phyloP scores from a whole-genome alignment of 1,140 invertebrate species.

The Papilio helenus region DNA sequence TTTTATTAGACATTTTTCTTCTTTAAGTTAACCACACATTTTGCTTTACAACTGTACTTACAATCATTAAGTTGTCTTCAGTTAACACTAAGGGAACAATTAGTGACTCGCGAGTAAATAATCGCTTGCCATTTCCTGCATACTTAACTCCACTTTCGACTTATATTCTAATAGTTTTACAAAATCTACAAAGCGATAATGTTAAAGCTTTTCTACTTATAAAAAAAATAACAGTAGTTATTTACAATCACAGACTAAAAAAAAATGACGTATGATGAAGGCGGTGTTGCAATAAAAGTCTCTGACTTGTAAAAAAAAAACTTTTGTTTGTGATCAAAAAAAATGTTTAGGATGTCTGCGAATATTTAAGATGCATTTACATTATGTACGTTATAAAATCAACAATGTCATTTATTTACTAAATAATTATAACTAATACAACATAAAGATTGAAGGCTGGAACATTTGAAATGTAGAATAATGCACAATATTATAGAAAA shows the following conservation, averaged over 20 bases:
- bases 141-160: not conserved
- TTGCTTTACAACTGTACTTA: too few relatives aligned
- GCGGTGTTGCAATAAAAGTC: not conserved
- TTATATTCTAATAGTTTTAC: constrained; percentile 12
- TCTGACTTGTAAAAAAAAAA: not conserved
- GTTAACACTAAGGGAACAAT: not conserved
- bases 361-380: not conserved
- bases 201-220: constrained; percentile 40
- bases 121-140: not conserved
- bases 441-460: not conserved
- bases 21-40: too few relatives aligned
- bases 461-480: not conserved
- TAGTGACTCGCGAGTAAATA: not conserved
- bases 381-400: not conserved
- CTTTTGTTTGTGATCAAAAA: not conserved
- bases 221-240: constrained; percentile 38
- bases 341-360: not conserved
- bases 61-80: too few relatives aligned
- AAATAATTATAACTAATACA: constrained; percentile 16
- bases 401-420: constrained; percentile 28
- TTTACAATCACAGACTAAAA: constrained; percentile 50
- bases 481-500: not conserved
- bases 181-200: constrained; percentile 38
- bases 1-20: not conserved
- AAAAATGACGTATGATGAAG: not conserved